These are phyloP conservation scores for Erebia ligea DNA, from an alignment of 2,888 invertebrate species.

Conservation along the genomic window DNA sequence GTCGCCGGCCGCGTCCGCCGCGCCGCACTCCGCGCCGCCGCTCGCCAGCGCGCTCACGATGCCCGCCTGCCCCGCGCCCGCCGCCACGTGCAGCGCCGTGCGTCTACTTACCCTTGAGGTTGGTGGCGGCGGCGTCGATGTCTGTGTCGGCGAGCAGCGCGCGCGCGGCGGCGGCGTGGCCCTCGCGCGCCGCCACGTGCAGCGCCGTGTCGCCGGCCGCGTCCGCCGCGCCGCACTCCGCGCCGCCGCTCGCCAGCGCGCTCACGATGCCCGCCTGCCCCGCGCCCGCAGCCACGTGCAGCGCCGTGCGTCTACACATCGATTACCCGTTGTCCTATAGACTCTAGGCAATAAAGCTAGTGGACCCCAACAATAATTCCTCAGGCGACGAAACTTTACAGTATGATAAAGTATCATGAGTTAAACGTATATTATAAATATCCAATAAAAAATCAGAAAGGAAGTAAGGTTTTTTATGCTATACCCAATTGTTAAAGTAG, in stretches of 20 bases:
- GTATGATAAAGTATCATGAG: too few relatives aligned
- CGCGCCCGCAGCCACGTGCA: conserved; percentile 93
- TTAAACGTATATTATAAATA: too few relatives aligned
- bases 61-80: conserved; percentile 90
- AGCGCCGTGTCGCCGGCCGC: conserved; percentile 91
- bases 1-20: conserved; percentile 90
- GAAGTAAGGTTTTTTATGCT: too few relatives aligned
- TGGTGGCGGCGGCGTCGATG: conserved; percentile 91
- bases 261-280: conserved; percentile 90
- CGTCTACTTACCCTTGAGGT: conserved; percentile 90
- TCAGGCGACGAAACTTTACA: too few relatives aligned
- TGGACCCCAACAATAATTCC: too few relatives aligned
- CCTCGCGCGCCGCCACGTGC: conserved; percentile 90
- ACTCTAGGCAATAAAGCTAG: too few relatives aligned
- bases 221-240: conserved; percentile 91
- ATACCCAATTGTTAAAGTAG: too few relatives aligned
- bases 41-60: conserved; percentile 89
- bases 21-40: conserved; percentile 90
- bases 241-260: conserved; percentile 88
- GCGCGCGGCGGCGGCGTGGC: conserved; percentile 91
- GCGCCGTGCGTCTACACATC: conserved; percentile 88
- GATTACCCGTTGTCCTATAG: background rate
- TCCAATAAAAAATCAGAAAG: too few relatives aligned
- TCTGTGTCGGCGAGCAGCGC: conserved; percentile 88
- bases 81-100: conserved; percentile 93